Percentiles rank a stretch among this genome's conserved stretches.
Evolutionary conservation across 2,113 vertebrate genomes (phyloP).

Genomic region (Miniopterus natalensis): DNA sequence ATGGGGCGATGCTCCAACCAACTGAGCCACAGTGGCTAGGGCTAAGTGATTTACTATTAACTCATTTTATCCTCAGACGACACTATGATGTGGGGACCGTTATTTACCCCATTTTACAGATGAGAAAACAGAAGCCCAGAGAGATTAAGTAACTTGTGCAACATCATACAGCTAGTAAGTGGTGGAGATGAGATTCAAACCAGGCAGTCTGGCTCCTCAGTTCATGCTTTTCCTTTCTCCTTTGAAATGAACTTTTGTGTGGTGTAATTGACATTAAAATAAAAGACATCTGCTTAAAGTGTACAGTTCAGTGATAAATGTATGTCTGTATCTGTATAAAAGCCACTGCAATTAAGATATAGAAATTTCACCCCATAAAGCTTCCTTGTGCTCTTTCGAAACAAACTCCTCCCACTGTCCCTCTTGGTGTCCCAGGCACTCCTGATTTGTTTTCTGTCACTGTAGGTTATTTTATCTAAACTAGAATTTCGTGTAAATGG

Average conservation of each 20-base stretch:
- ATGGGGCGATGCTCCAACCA: too few species aligned
- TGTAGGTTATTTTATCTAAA: not conserved
- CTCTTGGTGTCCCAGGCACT: too few species aligned
- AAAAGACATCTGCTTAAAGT: not conserved
- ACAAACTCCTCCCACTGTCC: not conserved
- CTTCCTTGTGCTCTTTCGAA: not conserved
- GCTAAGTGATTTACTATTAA: not conserved
- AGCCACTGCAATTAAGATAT: too few species aligned
- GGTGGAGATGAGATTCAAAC: not conserved
- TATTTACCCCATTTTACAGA: not conserved
- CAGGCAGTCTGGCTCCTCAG: not conserved
- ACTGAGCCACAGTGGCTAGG: too few species aligned
- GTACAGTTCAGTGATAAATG: not conserved
- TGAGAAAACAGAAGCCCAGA: not conserved
- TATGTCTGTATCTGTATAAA: not conserved
- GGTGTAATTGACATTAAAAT: not conserved
- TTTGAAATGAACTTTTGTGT: not conserved
- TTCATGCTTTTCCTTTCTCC: not conserved
- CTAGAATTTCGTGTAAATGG: not conserved
- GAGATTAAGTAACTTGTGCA: not conserved
- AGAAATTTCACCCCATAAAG: not conserved
- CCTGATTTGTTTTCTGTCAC: not conserved
- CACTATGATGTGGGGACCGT: too few species aligned
- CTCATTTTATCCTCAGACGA: not conserved
- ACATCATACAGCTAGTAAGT: not conserved